Base-by-base conservation (phyloP, 2,888 invertebrate species). In the Rhagonycha lutea region DNA sequence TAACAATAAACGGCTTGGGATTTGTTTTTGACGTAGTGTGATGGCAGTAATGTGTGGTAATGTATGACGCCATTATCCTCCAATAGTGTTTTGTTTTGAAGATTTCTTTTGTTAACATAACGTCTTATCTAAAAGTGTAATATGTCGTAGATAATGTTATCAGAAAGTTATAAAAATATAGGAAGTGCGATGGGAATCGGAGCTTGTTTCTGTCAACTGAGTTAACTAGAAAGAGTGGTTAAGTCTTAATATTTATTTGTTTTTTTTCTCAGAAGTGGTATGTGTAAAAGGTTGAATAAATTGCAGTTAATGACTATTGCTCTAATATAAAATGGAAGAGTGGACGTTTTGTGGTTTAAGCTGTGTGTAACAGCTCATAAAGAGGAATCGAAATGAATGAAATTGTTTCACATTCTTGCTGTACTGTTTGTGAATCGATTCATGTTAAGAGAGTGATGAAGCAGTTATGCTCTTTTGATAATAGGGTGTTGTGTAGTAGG, bases 21-120 rank as follows among this genome's bases (percentile, higher is more conserved):
- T 47, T 47, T 47, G 47, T 47, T 67, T 74, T 82, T 82, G 81
- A 82, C 80, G 78, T 81, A 81, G 79, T 72, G 71, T 68, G 71
- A 76, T 78, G 76, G 78, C 70, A 75, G 78, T 79, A 76, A 76
- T 80, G 77, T 79, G 78, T 72, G 76, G 78, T 80, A 76, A 78
- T 80, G 77, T 80, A 78, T 82, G 83, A 83, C 85, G 85, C 85
- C 85, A 85, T 85, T 82, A 83, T 83, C 77, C 79, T 79, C 81
- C 80, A 81, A 82, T 84, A 83, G 81, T 79, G 72, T 79, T 82
- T 82, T 84, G 82, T 84, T 65, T 65, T 65, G 47, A 47, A 47
- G 47, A 47, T 47, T 47, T 47, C 47, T 47, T 47, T 47, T 47
- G 47, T 47, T 47, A 47, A 47, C 47, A 47, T 47, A n/a, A n/a